Evolutionary conservation across 1,140 invertebrate genomes (phyloP).

Genomic region (Cherax quadricarinatus): DNA sequence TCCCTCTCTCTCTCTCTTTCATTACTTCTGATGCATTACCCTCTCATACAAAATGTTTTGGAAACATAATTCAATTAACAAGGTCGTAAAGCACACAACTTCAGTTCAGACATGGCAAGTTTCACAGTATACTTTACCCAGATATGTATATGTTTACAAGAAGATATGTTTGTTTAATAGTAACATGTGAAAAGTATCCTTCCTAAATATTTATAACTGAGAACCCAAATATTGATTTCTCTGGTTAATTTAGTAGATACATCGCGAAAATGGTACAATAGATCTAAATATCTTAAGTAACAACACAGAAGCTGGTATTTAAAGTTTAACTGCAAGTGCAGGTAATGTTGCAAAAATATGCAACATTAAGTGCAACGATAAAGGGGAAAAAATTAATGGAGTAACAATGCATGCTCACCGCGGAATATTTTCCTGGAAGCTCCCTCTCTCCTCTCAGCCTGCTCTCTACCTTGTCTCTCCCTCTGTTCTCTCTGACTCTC

Average conservation of each 20-base stretch:
- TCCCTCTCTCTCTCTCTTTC: neutral
- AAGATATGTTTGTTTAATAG: neutral
- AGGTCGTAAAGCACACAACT: neutral
- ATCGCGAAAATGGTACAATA: neutral
- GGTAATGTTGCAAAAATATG: neutral
- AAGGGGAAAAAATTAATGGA: neutral
- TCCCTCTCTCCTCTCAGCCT: conserved; percentile 4
- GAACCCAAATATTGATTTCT: too few relatives aligned
- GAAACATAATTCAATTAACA: neutral
- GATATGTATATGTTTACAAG: neutral
- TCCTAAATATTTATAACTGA: too few relatives aligned
- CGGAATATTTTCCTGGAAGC: neutral
- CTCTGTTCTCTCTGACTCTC: conserved; percentile 1
- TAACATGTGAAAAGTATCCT: neutral
- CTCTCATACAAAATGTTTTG: too few relatives aligned
- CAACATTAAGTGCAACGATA: neutral
- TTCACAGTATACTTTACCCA: neutral
- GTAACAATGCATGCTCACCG: neutral
- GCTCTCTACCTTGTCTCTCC: neutral
- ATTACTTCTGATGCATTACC: neutral
- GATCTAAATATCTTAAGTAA: neutral
- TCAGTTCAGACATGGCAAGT: neutral
- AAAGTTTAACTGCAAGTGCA: neutral
- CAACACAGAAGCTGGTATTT: neutral
- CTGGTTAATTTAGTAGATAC: neutral